Percentiles rank a stretch among this genome's conserved stretches.
Evolutionary conservation across 2,888 invertebrate species (phyloP).

Genomic region (Sinotaia quadrata): DNA sequence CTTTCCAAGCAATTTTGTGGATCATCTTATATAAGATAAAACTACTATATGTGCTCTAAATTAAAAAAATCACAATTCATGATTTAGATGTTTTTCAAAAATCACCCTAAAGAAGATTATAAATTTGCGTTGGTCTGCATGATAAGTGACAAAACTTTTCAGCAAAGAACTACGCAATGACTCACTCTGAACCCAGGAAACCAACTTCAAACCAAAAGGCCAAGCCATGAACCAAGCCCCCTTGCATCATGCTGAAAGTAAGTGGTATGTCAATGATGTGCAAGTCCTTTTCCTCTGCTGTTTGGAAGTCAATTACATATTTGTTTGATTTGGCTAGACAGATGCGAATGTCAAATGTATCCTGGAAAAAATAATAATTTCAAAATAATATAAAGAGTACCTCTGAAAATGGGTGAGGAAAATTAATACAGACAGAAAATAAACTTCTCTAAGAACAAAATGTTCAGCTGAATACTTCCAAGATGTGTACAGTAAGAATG

Average conservation of each 20-base stretch:
- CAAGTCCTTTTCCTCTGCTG: slow-evolving; percentile 92
- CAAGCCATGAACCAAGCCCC: slow-evolving; percentile 95
- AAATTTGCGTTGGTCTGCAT: no score
- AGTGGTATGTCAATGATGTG: slow-evolving; percentile 96
- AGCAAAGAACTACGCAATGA: no score
- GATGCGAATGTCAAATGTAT: slow-evolving; percentile 97
- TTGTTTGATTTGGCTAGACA: slow-evolving; percentile 95
- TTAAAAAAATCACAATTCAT: no score
- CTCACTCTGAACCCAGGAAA: slow-evolving; percentile 82
- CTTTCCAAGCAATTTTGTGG: no score
- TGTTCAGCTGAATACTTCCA: not conserved
- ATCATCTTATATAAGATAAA: no score
- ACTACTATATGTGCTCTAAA: no score
- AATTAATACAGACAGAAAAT: not conserved
- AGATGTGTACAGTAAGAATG: no score
- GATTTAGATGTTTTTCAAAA: no score
- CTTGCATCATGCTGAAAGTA: slow-evolving; percentile 91
- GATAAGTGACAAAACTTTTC: no score
- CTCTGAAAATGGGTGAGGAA: not conserved
- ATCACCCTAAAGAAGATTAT: no score
- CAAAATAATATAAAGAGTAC: not conserved
- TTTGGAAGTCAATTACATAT: slow-evolving; percentile 93
- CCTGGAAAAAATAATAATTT: slow-evolving; percentile 71
- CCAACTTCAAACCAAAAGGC: slow-evolving; percentile 99
- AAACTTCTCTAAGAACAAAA: not conserved